Evolutionary conservation across 2,888 invertebrate species (phyloP).

Genomic region (Eristalis arbustorum): DNA sequence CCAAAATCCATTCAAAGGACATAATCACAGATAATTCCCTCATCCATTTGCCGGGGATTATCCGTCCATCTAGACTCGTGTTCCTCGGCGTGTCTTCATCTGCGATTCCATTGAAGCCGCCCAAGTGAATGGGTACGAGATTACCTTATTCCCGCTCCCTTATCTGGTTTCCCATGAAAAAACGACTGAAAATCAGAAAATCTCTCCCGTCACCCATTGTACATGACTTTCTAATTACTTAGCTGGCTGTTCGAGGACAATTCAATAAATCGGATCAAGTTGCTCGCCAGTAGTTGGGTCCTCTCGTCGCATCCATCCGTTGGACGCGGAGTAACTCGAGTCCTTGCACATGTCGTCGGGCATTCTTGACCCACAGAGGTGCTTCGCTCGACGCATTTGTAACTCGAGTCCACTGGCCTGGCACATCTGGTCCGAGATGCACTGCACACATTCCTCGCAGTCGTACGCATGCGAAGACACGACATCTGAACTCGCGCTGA

Average conservation of each 20-base stretch:
- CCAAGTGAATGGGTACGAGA: slow-evolving; percentile 49
- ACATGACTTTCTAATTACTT: slow-evolving; percentile 46
- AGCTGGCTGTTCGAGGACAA: slow-evolving; percentile 1
- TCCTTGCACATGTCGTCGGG: slow-evolving; percentile 40
- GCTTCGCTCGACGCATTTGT: background rate
- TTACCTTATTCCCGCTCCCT: slow-evolving; percentile 41
- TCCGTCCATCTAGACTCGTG: slow-evolving; percentile 41
- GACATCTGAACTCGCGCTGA: background rate
- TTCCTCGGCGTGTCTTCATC: background rate
- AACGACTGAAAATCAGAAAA: background rate
- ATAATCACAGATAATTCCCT: slow-evolving; percentile 57
- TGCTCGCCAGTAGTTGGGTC: background rate
- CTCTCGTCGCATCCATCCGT: slow-evolving; percentile 2
- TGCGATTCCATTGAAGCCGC: slow-evolving; percentile 51
- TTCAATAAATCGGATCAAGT: background rate
- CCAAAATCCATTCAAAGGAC: slow-evolving; percentile 20
- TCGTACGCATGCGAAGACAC: slow-evolving; percentile 12
- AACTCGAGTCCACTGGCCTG: slow-evolving; percentile 48
- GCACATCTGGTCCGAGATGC: slow-evolving; percentile 45
- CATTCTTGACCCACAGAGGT: background rate
- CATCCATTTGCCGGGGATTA: slow-evolving; percentile 61
- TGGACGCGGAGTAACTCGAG: slow-evolving; percentile 44
- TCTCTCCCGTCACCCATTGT: background rate
- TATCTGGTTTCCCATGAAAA: slow-evolving; percentile 14
- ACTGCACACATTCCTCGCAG: slow-evolving; percentile 25